phyloP scores from a whole-genome alignment of 2,888 invertebrate genomes.

The Trisateles emortualis region DNA sequence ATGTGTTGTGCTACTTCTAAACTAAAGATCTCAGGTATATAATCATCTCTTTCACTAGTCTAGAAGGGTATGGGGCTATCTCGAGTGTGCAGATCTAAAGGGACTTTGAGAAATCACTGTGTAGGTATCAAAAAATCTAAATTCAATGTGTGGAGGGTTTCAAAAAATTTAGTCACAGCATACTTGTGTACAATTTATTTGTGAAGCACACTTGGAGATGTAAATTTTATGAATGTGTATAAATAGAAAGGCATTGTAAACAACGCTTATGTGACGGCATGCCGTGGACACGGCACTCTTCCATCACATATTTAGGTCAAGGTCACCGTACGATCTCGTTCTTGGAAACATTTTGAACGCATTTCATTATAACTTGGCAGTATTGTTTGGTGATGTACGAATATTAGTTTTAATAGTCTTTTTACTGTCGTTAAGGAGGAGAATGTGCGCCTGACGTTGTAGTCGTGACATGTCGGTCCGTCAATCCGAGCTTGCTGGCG shows the following conservation, averaged over 20 bases:
- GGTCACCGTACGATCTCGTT: conserved; percentile 67
- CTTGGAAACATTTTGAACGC: conserved; percentile 28
- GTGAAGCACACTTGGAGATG: conserved; percentile 13
- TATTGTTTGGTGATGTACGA: conserved; percentile 29
- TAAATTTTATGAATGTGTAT: conserved; percentile 20
- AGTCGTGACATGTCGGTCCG: conserved; percentile 82
- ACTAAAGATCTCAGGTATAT: conserved; percentile 12
- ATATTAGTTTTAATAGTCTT: conserved; percentile 52
- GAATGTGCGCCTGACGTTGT: conserved; percentile 69
- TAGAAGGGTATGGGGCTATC: conserved; percentile 17
- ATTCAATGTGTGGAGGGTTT: conserved; percentile 12
- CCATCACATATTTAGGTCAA: conserved; percentile 79
- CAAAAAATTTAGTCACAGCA: conserved; percentile 13
- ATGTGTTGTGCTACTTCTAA: conserved; percentile 30
- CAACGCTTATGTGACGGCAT: conserved; percentile 43
- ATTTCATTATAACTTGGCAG: conserved; percentile 12
- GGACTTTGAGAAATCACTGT: conserved; percentile 11
- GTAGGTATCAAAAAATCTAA: conserved; percentile 8
- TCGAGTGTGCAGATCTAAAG: conserved; percentile 20
- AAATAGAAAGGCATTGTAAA: conserved; percentile 49
- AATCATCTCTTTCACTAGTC: conserved; percentile 15
- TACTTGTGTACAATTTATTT: conserved; percentile 11
- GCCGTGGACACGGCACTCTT: conserved; percentile 41
- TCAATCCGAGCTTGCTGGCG: conserved; percentile 85
- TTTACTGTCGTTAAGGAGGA: conserved; percentile 63